Evolutionary conservation across 2,113 vertebrate species (phyloP).

Genomic region (Numida meleagris): DNA sequence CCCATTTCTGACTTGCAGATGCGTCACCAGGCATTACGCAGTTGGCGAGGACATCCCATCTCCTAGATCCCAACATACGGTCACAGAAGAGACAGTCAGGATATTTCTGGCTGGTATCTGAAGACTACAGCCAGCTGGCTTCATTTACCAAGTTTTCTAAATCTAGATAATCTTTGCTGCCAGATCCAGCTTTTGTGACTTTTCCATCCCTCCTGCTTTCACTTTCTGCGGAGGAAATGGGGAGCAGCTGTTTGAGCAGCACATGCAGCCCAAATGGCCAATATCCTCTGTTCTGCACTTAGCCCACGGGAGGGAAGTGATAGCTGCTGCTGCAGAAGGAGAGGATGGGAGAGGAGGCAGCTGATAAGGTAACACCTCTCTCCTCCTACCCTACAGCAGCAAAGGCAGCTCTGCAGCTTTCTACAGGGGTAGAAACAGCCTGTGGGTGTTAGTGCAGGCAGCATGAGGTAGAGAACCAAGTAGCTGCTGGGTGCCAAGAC

Average conservation of each 20-base stretch:
- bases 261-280: constrained; percentile 6
- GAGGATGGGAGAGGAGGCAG: constrained; percentile 4
- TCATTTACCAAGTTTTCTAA: constrained; percentile 67
- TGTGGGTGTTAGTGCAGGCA: neutral
- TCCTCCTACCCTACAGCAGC: neutral
- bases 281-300: neutral
- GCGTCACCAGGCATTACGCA: constrained; percentile 22
- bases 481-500: neutral
- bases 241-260: constrained; percentile 51
- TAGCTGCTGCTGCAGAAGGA: constrained; percentile 32
- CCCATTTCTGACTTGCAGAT: constrained; percentile 18
- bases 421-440: neutral
- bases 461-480: neutral
- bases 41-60: constrained; percentile 30
- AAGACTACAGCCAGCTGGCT: constrained; percentile 64
- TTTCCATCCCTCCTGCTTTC: constrained; percentile 51
- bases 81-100: constrained; percentile 43
- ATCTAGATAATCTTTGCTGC: constrained; percentile 56
- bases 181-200: constrained; percentile 63
- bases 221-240: constrained; percentile 51
- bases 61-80: constrained; percentile 48
- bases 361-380: constrained; percentile 3
- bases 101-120: constrained; percentile 62
- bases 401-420: constrained; percentile 22
- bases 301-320: neutral